Evolutionary conservation across 2,888 invertebrate species (phyloP).

Genomic region (Papilio protenor): DNA sequence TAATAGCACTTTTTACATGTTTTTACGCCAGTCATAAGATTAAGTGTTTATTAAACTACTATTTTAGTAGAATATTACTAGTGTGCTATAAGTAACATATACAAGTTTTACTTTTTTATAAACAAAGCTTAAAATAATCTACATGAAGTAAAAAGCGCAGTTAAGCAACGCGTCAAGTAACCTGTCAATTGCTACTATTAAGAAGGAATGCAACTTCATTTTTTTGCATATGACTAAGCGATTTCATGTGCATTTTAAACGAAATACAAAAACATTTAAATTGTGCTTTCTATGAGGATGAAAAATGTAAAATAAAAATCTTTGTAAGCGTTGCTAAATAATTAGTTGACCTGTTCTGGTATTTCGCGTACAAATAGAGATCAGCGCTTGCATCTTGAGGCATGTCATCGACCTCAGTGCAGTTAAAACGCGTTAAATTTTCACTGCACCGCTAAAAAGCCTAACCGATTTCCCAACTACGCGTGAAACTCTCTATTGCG

Average conservation of each 20-base stretch:
- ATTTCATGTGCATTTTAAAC: not conserved
- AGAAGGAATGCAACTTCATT: not conserved
- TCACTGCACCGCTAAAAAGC: slow-evolving; percentile 33
- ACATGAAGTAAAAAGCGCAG: not conserved
- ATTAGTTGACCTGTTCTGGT: slow-evolving; percentile 14
- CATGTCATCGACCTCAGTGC: slow-evolving; percentile 13
- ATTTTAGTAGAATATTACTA: not conserved
- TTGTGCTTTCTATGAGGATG: not conserved
- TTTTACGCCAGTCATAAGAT: not conserved
- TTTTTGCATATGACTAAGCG: not conserved
- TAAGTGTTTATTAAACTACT: not conserved
- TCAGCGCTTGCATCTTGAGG: slow-evolving; percentile 5
- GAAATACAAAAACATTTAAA: too few relatives aligned
- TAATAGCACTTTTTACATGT: not conserved
- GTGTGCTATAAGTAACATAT: too few relatives aligned
- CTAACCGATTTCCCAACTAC: slow-evolving; percentile 20
- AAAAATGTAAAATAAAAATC: not conserved
- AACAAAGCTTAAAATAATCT: not conserved
- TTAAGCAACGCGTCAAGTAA: not conserved
- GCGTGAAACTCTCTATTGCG: slow-evolving; percentile 9
- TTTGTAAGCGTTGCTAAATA: not conserved
- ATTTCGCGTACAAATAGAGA: slow-evolving; percentile 20
- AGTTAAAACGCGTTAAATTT: slow-evolving; percentile 32
- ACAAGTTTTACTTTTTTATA: too few relatives aligned
- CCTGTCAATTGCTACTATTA: not conserved